Evolutionary conservation across 2,888 invertebrate species (phyloP).

Genomic region (Fragum fragum): DNA sequence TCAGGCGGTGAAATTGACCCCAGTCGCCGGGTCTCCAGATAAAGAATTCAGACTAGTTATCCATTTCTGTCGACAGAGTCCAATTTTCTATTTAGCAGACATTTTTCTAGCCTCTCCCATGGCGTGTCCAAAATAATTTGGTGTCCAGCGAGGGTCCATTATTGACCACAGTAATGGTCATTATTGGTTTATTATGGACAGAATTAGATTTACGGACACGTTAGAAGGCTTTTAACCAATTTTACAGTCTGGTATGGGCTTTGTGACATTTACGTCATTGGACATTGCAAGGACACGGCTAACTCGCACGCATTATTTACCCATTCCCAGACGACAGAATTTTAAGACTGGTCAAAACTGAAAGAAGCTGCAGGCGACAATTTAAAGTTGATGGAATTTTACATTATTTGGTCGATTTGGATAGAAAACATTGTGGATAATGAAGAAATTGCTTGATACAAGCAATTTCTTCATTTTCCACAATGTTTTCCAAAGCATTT

Average conservation of each 20-base stretch:
- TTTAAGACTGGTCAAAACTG: too few species aligned
- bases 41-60: background rate
- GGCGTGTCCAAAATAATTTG: conserved; percentile 25
- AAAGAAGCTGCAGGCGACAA: too few species aligned
- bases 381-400: too few species aligned
- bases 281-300: background rate
- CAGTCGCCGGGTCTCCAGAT: too few species aligned
- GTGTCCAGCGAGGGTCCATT: conserved; percentile 22
- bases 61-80: background rate
- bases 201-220: conserved; percentile 24
- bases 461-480: too few species aligned
- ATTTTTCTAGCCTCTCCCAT: background rate
- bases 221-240: conserved; percentile 17
- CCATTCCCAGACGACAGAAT: too few species aligned
- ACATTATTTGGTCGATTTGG: too few species aligned
- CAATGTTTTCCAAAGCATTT: too few species aligned
- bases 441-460: too few species aligned
- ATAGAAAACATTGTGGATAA: too few species aligned
- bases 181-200: conserved; percentile 22
- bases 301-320: too few species aligned
- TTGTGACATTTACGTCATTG: background rate
- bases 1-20: too few species aligned
- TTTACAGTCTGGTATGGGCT: background rate
- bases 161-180: conserved; percentile 23
- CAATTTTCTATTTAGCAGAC: conserved; percentile 3